phyloP scores from a whole-genome alignment of 2,797 vertebrate species.

The Characodon lateralis region DNA sequence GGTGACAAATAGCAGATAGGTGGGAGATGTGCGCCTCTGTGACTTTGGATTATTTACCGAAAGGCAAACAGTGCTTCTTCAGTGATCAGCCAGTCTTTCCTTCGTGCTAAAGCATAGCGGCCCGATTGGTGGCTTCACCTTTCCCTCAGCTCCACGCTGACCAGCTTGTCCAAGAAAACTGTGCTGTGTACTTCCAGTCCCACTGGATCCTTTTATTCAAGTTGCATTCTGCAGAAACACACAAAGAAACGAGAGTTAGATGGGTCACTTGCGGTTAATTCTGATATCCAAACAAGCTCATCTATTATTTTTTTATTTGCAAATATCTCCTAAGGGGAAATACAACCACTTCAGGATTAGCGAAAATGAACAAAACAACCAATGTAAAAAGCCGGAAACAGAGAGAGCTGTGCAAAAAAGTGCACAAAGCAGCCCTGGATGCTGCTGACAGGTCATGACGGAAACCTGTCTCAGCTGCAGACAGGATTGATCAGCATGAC shows the following conservation, averaged over 20 bases:
- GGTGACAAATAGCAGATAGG: slow-evolving; percentile 33
- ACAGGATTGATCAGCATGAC: slow-evolving; percentile 73
- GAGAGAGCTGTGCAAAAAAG: slow-evolving; percentile 1
- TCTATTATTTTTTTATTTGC: slow-evolving; percentile 1
- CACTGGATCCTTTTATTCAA: slow-evolving; percentile 24
- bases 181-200: slow-evolving; percentile 37
- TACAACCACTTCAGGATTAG: not conserved
- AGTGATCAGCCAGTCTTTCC: slow-evolving; percentile 40
- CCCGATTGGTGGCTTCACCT: slow-evolving; percentile 18
- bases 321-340: slow-evolving; percentile 14
- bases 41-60: slow-evolving; percentile 21
- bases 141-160: slow-evolving; percentile 32
- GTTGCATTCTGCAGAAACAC: slow-evolving; percentile 55
- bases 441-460: slow-evolving; percentile 58
- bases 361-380: slow-evolving; percentile 7
- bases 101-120: slow-evolving; percentile 65
- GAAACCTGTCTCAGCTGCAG: slow-evolving; percentile 65
- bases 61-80: slow-evolving; percentile 26
- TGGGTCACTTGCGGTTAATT: not conserved
- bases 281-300: slow-evolving; percentile 18
- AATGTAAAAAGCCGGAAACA: slow-evolving; percentile 10
- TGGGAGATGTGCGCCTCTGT: not conserved
- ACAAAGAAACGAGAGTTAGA: slow-evolving; percentile 34
- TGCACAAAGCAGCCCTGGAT: slow-evolving; percentile 27
- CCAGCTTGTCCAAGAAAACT: slow-evolving; percentile 22